A percentile compares a stretch with the other conserved stretches of the same genome.
phyloP scores from a whole-genome alignment of 2,888 invertebrate genomes.

The Acanthacorydalis orientalis region DNA sequence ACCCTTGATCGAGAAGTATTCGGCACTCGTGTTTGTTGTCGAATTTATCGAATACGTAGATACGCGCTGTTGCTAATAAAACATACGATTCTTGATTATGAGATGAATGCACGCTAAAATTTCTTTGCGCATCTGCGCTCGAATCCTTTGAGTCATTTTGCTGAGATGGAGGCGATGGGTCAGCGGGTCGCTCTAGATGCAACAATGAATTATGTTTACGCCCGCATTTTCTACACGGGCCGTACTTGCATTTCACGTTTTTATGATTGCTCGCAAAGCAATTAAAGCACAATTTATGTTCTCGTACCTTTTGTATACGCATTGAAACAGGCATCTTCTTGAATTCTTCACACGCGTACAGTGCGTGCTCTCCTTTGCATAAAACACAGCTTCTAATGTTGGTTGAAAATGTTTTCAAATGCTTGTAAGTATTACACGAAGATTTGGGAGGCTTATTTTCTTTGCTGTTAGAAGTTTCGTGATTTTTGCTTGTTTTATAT shows the following conservation, averaged over 20 bases:
- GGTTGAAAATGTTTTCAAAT: not conserved
- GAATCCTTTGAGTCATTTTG: not conserved
- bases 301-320: not conserved
- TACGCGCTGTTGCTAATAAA: slow-evolving; percentile 9
- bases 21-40: slow-evolving; percentile 9
- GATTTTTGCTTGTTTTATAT: not conserved
- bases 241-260: not conserved
- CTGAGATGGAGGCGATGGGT: not conserved
- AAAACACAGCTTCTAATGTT: not conserved
- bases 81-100: not conserved
- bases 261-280: not conserved
- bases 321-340: not conserved
- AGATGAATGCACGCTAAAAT: too few relatives aligned
- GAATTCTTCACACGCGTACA: not conserved
- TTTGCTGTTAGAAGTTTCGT: not conserved
- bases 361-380: slow-evolving; percentile 1
- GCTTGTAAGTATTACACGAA: not conserved
- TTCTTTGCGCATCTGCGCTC: too few relatives aligned
- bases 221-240: not conserved
- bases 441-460: too few relatives aligned
- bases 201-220: not conserved
- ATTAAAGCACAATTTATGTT: slow-evolving; percentile 1
- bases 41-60: slow-evolving; percentile 6
- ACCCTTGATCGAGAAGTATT: slow-evolving; percentile 11
- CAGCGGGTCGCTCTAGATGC: not conserved